These are phyloP conservation scores for Nycticorax nycticorax DNA, from an alignment of 2,113 vertebrate genomes.

Conservation along the genomic window DNA sequence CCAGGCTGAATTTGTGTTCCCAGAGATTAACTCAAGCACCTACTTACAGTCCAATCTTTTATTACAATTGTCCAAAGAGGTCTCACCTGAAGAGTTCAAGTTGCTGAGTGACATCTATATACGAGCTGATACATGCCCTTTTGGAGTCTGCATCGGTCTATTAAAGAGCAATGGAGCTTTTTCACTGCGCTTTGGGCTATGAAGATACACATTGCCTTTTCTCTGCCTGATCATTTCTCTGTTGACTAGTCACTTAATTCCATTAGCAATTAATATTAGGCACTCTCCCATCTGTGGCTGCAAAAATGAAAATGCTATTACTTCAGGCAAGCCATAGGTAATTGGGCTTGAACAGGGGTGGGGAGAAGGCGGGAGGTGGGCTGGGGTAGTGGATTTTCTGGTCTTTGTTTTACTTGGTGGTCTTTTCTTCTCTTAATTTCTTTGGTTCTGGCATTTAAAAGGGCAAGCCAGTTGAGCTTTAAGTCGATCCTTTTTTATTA, in stretches of 20 bases:
- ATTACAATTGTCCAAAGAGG: background rate
- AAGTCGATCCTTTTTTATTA: background rate
- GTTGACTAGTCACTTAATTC: background rate
- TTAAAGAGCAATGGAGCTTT: background rate
- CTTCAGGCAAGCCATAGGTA: background rate
- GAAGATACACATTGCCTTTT: background rate
- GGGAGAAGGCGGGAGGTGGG: accelerated
- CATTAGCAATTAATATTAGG: background rate
- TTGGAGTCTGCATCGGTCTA: background rate
- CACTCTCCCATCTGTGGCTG: background rate
- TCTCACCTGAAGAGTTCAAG: background rate
- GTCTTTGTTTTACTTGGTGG: background rate
- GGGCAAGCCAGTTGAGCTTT: background rate
- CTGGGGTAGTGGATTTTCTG: background rate
- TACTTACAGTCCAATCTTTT: background rate
- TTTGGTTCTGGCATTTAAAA: background rate
- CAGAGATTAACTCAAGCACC: background rate
- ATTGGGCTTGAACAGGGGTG: background rate
- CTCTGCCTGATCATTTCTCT: background rate
- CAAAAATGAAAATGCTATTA: background rate
- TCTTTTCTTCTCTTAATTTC: background rate
- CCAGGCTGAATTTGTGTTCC: background rate
- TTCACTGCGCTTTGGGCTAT: background rate
- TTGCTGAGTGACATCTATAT: background rate
- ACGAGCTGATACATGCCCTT: background rate